Percentiles rank a stretch among this genome's conserved stretches.
These are phyloP conservation scores for Eueides isabella DNA, from an alignment of 1,140 invertebrate species.

Conservation along the genomic window DNA sequence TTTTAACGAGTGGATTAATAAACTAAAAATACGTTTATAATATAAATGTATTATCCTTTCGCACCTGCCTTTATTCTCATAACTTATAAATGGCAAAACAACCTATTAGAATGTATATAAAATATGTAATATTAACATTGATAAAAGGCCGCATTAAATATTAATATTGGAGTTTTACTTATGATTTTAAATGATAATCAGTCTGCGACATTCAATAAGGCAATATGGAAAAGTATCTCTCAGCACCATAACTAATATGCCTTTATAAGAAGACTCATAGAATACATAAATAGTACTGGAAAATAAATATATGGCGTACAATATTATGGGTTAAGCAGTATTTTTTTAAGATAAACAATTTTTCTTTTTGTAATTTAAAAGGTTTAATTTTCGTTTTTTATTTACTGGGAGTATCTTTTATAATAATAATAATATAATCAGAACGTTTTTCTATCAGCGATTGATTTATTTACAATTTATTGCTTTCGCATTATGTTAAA, in stretches of 20 bases:
- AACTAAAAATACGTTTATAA: background rate
- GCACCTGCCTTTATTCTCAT: slow-evolving; percentile 8
- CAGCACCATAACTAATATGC: background rate
- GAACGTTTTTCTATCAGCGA: too few species aligned
- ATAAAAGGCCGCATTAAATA: slow-evolving; percentile 59
- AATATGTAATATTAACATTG: slow-evolving; percentile 50
- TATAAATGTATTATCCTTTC: background rate
- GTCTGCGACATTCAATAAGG: slow-evolving; percentile 8
- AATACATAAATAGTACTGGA: background rate
- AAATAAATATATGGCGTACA: background rate
- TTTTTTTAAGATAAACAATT: background rate
- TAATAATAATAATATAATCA: too few species aligned
- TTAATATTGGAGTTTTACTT: slow-evolving; percentile 42
- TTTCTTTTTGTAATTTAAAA: background rate
- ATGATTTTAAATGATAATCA: slow-evolving; percentile 4
- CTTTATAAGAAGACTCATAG: background rate
- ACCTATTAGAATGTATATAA: slow-evolving; percentile 28
- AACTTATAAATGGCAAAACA: slow-evolving; percentile 31
- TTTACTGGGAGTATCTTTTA: background rate
- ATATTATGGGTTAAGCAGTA: background rate
- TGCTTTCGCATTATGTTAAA: background rate
- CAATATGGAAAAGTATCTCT: background rate
- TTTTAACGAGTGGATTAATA: too few species aligned
- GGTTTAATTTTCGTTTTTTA: background rate
- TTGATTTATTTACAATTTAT: background rate